Percentiles rank a stretch among this genome's conserved stretches.
Evolutionary conservation across 2,113 vertebrate species (phyloP).

Genomic region (Rhinoptilus africanus): DNA sequence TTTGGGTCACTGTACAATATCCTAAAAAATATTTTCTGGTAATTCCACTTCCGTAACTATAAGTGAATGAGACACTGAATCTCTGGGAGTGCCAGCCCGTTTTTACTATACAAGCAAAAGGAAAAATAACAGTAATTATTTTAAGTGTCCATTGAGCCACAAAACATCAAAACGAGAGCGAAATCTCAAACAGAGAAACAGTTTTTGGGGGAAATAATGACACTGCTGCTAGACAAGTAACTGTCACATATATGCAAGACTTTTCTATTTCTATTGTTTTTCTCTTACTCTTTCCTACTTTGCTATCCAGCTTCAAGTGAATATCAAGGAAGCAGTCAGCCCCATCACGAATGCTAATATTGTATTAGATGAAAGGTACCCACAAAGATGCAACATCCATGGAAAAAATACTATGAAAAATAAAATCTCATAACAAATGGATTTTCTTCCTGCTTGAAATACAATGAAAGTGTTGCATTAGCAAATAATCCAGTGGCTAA

Average conservation of each 20-base stretch:
- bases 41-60: neutral
- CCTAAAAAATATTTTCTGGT: neutral
- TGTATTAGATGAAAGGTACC: neutral
- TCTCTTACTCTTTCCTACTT: neutral
- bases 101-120: neutral
- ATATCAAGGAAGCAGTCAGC: neutral
- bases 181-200: slow-evolving; percentile 2
- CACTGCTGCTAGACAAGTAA: neutral
- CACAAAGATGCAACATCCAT: neutral
- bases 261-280: neutral
- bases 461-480: neutral
- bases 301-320: neutral
- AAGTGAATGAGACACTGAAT: neutral
- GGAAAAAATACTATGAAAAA: neutral
- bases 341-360: neutral
- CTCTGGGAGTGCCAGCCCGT: neutral
- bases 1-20: neutral
- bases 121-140: neutral
- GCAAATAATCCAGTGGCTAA: neutral
- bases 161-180: neutral
- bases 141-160: neutral
- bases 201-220: neutral
- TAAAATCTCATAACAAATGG: neutral
- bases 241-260: neutral
- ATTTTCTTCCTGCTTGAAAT: slow-evolving; percentile 14